Evolutionary conservation across 2,797 vertebrate genomes (phyloP), one percentile per base, ranked within the genome.

Genomic region (Triplophysa bombifrons): DNA sequence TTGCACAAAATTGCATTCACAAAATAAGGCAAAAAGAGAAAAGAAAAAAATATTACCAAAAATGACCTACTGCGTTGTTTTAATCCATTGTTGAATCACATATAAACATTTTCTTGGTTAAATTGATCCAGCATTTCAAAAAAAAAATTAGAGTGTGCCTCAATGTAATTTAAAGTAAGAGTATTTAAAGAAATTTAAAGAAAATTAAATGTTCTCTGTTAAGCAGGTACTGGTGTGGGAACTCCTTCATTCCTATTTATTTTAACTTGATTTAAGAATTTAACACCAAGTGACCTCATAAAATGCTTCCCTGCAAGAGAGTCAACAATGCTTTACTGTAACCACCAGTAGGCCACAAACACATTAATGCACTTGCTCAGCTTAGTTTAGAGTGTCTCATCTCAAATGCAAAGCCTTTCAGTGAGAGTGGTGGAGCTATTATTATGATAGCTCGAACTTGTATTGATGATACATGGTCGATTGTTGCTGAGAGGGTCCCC

Each of bases 1-100:
- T 25, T 80, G 60, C 86, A 82, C 75, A 66, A 85, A 90, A 90
- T 89, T 92, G 90, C 87, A 73, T 91, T 87, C 85, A 87, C 85
- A 85, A 86, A 82, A 84, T 67, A 80, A 83, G 84, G 20, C 14
- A 56, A 83, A 82, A 85, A 86, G 16, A 41, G 8, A 11, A 41
- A 41, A 41, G 10, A 41, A 41, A 41, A 8, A 41, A 41, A 38
- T 9, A 38, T 8, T 8, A 9, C 7, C 8, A 41, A 41, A 41
- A 11, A 41, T n/a, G 76, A 83, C 90, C 89, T 88, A 38, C 38
- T 41, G 38, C 4, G 34, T 34, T 34, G 4, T 38, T 38, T 7
- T 1, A 38, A 38, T 38, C 6, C 5, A 38, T 38, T 38, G 34
- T 38, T 38, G 34, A 38, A 38, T 38, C 34, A 38, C 34, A 38